A percentile compares a stretch with the other conserved stretches of the same genome.
Conservation (phyloP, 2,113 vertebrate species). For the Mormyrus lacerda region DNA sequence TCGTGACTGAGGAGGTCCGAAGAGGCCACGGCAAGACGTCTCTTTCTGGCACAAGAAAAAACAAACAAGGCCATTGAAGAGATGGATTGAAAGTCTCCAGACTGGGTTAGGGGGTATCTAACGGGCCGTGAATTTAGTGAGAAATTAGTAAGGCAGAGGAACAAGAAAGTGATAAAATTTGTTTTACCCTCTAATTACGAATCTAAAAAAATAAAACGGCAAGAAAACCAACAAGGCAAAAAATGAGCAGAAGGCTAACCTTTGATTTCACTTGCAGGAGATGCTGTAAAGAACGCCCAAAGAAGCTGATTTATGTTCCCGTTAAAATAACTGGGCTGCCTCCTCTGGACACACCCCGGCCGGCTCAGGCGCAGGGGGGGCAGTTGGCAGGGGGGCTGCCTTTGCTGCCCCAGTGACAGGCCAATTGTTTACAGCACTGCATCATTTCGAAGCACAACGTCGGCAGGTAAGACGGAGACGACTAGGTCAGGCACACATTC, state of each 20-base stretch:
- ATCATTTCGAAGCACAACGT: neutral
- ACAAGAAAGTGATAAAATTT: neutral
- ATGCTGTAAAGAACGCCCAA: neutral
- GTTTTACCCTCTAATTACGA: neutral
- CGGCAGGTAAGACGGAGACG: neutral
- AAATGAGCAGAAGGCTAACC: neutral
- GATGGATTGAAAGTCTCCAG: neutral
- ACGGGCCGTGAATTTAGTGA: neutral
- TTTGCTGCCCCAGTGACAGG: neutral
- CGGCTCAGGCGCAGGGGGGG: neutral
- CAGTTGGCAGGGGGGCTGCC: neutral
- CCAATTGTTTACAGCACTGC: neutral
- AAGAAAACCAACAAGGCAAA: neutral
- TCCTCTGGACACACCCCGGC: neutral
- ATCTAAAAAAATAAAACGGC: neutral
- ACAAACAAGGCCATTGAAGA: neutral
- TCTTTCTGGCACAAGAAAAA: neutral
- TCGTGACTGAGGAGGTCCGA: neutral
- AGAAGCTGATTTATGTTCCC: neutral
- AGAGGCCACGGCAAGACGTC: neutral
- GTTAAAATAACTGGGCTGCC: neutral
- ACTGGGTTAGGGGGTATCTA: neutral
- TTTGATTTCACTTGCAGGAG: neutral
- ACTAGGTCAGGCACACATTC: neutral
- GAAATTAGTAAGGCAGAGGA: neutral